A percentile compares a stretch with the other conserved stretches of the same genome.
Evolutionary conservation across 2,888 invertebrate species (phyloP).

Genomic region (Ophion slaviceki): DNA sequence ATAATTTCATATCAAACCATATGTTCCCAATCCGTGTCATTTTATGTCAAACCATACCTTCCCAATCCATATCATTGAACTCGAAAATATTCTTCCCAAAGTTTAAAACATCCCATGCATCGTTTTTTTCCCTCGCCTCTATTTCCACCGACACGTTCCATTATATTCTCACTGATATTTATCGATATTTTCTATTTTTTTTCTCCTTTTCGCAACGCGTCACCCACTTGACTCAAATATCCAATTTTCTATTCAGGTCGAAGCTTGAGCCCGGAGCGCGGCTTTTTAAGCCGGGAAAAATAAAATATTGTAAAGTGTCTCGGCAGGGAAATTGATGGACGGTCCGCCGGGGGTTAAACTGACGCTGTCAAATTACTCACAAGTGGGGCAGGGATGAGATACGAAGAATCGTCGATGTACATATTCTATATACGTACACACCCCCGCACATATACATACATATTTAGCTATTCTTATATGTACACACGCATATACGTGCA

Average conservation of each 20-base stretch:
- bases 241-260: conserved; percentile 43
- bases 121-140: not conserved
- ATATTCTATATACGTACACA: not conserved
- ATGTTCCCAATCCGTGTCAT: no score
- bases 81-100: not conserved
- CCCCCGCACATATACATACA: not conserved
- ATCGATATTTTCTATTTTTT: not conserved
- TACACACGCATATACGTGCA: not conserved
- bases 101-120: not conserved
- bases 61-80: no score
- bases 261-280: not conserved
- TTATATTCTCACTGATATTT: not conserved
- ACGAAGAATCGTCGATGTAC: conserved; percentile 19
- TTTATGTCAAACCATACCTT: no score
- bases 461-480: not conserved
- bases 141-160: not conserved
- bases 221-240: conserved; percentile 20
- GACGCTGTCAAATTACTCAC: conserved; percentile 52
- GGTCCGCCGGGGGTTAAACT: conserved; percentile 40
- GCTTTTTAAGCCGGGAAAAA: conserved; percentile 24
- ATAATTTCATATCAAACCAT: no score
- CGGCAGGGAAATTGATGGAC: conserved; percentile 51
- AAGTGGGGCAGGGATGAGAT: conserved; percentile 22
- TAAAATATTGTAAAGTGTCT: conserved; percentile 36
- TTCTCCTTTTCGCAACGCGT: not conserved